Evolutionary conservation across 2,113 vertebrate species (phyloP).

Genomic region (Myotis davidii): DNA sequence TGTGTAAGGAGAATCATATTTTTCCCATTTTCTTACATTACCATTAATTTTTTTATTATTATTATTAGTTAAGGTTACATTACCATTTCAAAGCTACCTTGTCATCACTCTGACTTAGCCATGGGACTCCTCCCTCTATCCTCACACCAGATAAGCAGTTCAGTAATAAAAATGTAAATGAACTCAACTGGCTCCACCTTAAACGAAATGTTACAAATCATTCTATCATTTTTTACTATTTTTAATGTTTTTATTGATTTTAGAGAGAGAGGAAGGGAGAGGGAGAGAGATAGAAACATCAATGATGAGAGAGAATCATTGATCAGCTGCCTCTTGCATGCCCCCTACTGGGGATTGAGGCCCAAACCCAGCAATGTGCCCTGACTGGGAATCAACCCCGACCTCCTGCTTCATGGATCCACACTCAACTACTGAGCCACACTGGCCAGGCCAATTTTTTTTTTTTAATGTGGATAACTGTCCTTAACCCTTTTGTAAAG

Average conservation of each 20-base stretch:
- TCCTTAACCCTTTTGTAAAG: background rate
- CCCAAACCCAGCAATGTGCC: too few relatives aligned
- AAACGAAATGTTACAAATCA: background rate
- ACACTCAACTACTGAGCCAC: too few relatives aligned
- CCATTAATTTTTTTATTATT: too few relatives aligned
- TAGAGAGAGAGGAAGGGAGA: too few relatives aligned
- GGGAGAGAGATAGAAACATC: too few relatives aligned
- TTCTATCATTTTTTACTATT: background rate
- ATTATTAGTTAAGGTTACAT: too few relatives aligned
- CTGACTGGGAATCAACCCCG: too few relatives aligned
- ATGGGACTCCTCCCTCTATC: background rate
- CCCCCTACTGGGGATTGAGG: too few relatives aligned
- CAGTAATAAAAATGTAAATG: slow-evolving; percentile 34
- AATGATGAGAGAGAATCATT: too few relatives aligned
- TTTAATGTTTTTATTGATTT: too few relatives aligned
- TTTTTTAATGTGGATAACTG: background rate
- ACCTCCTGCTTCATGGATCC: too few relatives aligned
- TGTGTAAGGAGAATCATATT: background rate
- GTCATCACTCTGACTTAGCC: background rate
- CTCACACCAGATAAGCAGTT: background rate
- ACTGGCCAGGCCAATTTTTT: background rate
- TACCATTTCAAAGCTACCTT: background rate
- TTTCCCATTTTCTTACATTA: background rate
- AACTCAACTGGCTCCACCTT: background rate
- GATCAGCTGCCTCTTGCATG: too few relatives aligned